Evolutionary conservation across 2,113 vertebrate species (phyloP).

Genomic region (Petaurus breviceps): DNA sequence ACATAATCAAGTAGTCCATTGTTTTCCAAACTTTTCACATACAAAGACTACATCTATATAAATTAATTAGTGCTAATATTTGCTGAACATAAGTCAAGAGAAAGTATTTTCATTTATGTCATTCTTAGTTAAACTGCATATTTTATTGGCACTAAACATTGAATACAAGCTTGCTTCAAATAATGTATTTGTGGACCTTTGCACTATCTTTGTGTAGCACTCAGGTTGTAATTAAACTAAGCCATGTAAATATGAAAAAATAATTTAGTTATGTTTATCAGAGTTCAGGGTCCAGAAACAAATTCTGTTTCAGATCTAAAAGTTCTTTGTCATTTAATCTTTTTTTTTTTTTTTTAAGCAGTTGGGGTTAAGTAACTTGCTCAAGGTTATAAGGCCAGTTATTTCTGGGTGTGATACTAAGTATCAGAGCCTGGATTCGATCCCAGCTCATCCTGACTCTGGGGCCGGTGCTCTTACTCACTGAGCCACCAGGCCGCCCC

Average conservation of each 20-base stretch:
- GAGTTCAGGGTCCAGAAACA: conserved; percentile 66
- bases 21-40: neutral
- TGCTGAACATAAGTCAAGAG: neutral
- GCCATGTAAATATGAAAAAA: conserved; percentile 45
- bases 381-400: too few species aligned
- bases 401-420: too few species aligned
- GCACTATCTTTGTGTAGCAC: neutral
- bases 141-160: neutral
- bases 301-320: conserved; percentile 46
- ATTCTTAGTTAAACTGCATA: neutral
- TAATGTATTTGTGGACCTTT: neutral
- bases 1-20: neutral
- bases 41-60: neutral
- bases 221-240: conserved; percentile 79
- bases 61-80: neutral
- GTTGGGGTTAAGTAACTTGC: too few species aligned
- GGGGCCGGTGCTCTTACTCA: too few species aligned
- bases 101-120: neutral
- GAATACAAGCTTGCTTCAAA: neutral
- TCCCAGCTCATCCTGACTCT: too few species aligned
- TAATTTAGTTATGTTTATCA: conserved; percentile 54
- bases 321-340: conserved; percentile 48
- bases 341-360: too few species aligned
- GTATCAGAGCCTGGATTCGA: too few species aligned
- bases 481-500: too few species aligned